These are phyloP conservation scores for Notechis scutatus DNA, from an alignment of 2,113 vertebrate species.

Conservation along the genomic window DNA sequence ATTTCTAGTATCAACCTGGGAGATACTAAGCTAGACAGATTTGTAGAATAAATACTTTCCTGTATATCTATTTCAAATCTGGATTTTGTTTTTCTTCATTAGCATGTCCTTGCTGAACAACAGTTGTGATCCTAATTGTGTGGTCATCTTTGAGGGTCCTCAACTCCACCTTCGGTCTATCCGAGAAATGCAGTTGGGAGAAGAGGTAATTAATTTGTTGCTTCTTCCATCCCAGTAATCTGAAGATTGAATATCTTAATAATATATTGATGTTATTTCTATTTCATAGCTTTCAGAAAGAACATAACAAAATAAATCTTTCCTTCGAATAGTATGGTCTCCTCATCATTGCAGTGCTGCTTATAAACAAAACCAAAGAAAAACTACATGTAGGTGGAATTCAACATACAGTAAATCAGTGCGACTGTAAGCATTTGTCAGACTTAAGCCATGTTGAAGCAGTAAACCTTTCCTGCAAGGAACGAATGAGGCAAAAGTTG, in stretches of 20 bases:
- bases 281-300: conserved; percentile 53
- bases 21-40: neutral
- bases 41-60: neutral
- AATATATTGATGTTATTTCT: conserved; percentile 62
- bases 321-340: conserved; percentile 48
- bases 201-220: conserved; percentile 78
- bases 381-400: conserved; percentile 52
- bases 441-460: conserved; percentile 4
- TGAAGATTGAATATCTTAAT: conserved; percentile 65
- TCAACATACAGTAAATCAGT: conserved; percentile 39
- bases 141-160: conserved; percentile 85
- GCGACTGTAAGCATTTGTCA: conserved; percentile 52
- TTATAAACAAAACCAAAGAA: conserved; percentile 51
- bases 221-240: conserved; percentile 52
- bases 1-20: neutral
- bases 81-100: conserved; percentile 21
- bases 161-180: conserved; percentile 83
- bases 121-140: conserved; percentile 94
- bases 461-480: conserved; percentile 44
- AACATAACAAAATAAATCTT: conserved; percentile 53
- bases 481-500: conserved; percentile 29
- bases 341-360: conserved; percentile 51
- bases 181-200: conserved; percentile 73
- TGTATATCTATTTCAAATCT: neutral
- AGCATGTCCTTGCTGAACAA: conserved; percentile 96